Percentiles rank a stretch among this genome's conserved stretches.
Evolutionary conservation across 2,113 vertebrate species (phyloP).

Genomic region (Eurypyga helias): DNA sequence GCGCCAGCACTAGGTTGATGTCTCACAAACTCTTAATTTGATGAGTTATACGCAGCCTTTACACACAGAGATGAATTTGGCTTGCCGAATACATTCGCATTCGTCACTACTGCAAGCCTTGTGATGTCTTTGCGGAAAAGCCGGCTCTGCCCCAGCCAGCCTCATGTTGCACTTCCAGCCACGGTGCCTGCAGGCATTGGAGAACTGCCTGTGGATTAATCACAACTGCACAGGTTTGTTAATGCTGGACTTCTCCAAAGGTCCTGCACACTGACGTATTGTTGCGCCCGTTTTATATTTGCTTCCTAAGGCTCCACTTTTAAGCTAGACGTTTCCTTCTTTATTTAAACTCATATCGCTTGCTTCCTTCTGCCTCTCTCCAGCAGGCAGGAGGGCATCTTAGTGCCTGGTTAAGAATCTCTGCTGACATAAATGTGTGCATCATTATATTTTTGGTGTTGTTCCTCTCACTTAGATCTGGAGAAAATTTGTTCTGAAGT

Average conservation of each 20-base stretch:
- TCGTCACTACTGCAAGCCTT: background rate
- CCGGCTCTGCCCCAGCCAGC: background rate
- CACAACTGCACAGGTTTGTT: background rate
- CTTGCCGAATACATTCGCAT: background rate
- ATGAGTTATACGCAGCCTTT: background rate
- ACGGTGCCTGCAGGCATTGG: background rate
- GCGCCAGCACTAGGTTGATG: background rate
- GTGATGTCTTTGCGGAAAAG: background rate
- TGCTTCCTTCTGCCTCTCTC: background rate
- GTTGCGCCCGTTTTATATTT: background rate
- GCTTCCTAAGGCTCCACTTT: background rate
- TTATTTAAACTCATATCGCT: background rate
- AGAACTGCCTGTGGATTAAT: background rate
- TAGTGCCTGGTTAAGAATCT: background rate
- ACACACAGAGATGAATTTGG: background rate
- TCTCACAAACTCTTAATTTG: background rate
- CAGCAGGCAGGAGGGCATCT: background rate
- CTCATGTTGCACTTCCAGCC: background rate
- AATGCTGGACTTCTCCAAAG: background rate
- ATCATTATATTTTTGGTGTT: background rate
- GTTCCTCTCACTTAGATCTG: background rate
- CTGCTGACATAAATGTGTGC: background rate
- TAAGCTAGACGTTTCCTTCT: background rate
- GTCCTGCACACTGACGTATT: background rate
- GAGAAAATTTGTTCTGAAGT: background rate